These are phyloP conservation scores for Platycercus adscitus DNA, from an alignment of 2,113 vertebrate species.

Conservation along the genomic window DNA sequence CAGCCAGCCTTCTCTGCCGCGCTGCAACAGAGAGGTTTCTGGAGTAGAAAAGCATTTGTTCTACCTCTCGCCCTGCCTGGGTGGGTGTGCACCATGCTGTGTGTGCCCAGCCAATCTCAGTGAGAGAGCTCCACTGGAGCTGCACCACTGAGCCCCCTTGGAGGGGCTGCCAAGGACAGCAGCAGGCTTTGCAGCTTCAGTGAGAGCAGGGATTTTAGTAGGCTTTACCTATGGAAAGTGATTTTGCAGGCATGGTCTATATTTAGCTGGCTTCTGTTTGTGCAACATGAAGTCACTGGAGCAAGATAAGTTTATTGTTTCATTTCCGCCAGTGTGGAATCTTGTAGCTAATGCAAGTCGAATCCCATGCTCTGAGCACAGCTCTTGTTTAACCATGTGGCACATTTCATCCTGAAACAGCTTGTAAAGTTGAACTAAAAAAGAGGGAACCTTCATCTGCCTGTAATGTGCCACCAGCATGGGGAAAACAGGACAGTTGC, in stretches of 20 bases:
- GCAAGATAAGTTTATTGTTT: slow-evolving; percentile 32
- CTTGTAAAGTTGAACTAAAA: not conserved
- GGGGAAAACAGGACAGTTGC: not conserved
- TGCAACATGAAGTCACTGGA: not conserved
- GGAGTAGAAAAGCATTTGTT: not conserved
- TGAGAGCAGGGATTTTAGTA: not conserved
- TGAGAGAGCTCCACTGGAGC: not conserved
- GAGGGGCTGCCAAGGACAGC: not conserved
- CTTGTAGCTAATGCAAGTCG: not conserved
- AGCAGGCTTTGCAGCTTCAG: not conserved
- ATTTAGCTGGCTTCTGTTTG: slow-evolving; percentile 34
- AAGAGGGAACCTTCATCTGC: not conserved
- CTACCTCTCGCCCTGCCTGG: not conserved
- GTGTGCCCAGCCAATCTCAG: not conserved
- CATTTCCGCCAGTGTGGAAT: not conserved
- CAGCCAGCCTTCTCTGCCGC: rapidly evolving
- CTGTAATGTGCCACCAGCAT: rapidly evolving
- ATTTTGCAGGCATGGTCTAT: not conserved
- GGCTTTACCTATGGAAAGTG: not conserved
- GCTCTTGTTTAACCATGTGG: not conserved
- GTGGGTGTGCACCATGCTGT: not conserved
- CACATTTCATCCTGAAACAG: not conserved
- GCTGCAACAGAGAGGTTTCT: not conserved
- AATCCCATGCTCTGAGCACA: not conserved
- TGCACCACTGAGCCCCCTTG: not conserved